Base-by-base conservation (phyloP, 2,113 vertebrate genomes). In the Pelmatolapia mariae region DNA sequence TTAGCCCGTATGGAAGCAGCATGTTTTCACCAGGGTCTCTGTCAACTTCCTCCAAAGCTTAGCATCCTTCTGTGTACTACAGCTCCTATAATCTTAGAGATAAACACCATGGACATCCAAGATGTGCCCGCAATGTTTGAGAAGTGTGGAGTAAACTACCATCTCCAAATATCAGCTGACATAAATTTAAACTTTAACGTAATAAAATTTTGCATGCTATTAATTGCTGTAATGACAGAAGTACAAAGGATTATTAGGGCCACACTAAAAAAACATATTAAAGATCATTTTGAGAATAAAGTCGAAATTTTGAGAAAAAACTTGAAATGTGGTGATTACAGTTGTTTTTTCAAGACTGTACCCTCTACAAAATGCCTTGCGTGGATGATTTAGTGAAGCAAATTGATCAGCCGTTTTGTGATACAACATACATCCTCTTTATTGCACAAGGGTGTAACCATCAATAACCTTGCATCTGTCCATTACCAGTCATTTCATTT, bases 1-100 rank as follows among this genome's bases (percentile, higher is more conserved):
- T 97, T 96, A 95, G 92, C 89, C 86, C 33, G 86, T 91, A 91
- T 86, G 83, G 91, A 92, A 94, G 80, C 61, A 33, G 61, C 88
- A 47, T 92, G 93, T 92, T 92, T 89, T 92, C 91, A 76, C 95
- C 90, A 89, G 89, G 80, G 63, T 73, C 87, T 92, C 93, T 93
- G 95, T 95, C 94, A 87, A 61, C 88, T 87, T 90, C 87, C 91
- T 88, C 54, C 88, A 85, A 84, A 89, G 79, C 57, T 93, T 81
- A 82, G 87, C 76, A 88, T 54, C 85, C 88, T 89, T 81, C 80
- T 43, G 47, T 19, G 80, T 89, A 66, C 63, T 22, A 22, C 88
- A 56, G 85, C 83, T 59, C 50, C 16, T 78, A 71, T 85, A 76
- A 92, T 57, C 61, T 24, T 59, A 83, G 82, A 63, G 26, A 90